Base-by-base conservation (phyloP, 2,888 invertebrate species). In the Plagodis pulveraria region DNA sequence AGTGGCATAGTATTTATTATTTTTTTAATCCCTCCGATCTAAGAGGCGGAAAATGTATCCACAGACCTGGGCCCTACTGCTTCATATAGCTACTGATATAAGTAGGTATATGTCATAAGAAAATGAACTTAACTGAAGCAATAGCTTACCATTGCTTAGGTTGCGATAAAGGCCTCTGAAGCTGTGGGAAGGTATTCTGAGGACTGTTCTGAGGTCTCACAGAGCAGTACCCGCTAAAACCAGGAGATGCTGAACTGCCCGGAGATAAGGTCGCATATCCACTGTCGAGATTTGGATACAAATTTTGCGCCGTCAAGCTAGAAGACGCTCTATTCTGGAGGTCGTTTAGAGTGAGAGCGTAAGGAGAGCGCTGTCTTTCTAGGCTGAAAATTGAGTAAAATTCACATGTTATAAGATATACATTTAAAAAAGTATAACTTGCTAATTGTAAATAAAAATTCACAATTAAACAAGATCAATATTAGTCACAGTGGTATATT, bases 341-440 rank as follows among this genome's bases (percentile, higher is more conserved):
- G n/a, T 72, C 68, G 5, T 64, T 56, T 5, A 61, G 62, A 0
- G 62, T 58, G 50, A 62, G 74, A 34, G 50, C 71, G 52, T 77
- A 76, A 4, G 73, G 73, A 0, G 59, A 22, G 0, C 69, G 69
- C 32, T 68, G 62, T 36, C 74, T 68, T 53, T 77, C 77, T 2
- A 65, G 38, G 22, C 76, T 77, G 63, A 9, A 58, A 53, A 22
- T 22, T 22, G 4, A 22, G 22, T 22, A 2, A 2, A 22, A 22
- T 22, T 22, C 22, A 22, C 4, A 22, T 22, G 22, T 22, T 22
- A 22, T 22, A 22, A 22, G 22, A 22, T 22, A 22, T n/a, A n/a
- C n/a, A n/a, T n/a, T n/a, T n/a, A n/a, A n/a, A n/a, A n/a, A n/a
- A n/a, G n/a, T n/a, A n/a, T n/a, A n/a, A n/a, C n/a, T n/a, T n/a